Conservation (phyloP, 2,888 invertebrate species). For the Epirrita christyi region DNA sequence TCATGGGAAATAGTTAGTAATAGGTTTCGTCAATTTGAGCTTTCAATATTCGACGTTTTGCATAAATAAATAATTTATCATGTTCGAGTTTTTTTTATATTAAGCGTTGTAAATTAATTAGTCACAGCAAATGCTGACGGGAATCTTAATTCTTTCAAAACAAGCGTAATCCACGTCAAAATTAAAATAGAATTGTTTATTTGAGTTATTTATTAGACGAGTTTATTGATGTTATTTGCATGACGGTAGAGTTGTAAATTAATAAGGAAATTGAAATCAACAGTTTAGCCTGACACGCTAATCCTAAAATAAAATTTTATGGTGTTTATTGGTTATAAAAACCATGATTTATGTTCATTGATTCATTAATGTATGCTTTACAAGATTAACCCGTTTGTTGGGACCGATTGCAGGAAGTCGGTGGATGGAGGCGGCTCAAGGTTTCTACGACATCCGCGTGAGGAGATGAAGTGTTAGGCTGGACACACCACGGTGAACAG, state of each 20-base stretch:
- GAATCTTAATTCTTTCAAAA: slow-evolving; percentile 22
- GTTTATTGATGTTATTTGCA: slow-evolving; percentile 22
- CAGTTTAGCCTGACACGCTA: slow-evolving; percentile 25
- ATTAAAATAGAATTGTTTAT: slow-evolving; percentile 26
- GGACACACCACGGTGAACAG: too few species aligned
- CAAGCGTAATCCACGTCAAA: slow-evolving; percentile 21
- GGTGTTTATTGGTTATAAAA: slow-evolving; percentile 32
- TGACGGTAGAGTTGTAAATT: slow-evolving; percentile 24
- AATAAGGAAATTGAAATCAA: slow-evolving; percentile 30
- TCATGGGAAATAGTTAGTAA: neutral
- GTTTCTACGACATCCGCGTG: too few species aligned
- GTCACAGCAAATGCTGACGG: slow-evolving; percentile 22
- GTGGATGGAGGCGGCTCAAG: too few species aligned
- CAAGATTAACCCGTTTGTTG: neutral
- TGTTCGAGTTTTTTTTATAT: slow-evolving; percentile 8
- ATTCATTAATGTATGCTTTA: slow-evolving; percentile 1
- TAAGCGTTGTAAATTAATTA: slow-evolving; percentile 34
- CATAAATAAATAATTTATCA: slow-evolving; percentile 27
- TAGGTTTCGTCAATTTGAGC: neutral
- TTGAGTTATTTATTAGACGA: slow-evolving; percentile 16
- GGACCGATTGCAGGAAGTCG: too few species aligned
- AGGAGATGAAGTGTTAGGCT: too few species aligned
- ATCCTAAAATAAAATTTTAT: slow-evolving; percentile 34
- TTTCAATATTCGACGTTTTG: slow-evolving; percentile 7
- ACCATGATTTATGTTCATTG: slow-evolving; percentile 30